phyloP scores from a whole-genome alignment of 2,797 vertebrate species.

The Hafferia zeledoni region DNA sequence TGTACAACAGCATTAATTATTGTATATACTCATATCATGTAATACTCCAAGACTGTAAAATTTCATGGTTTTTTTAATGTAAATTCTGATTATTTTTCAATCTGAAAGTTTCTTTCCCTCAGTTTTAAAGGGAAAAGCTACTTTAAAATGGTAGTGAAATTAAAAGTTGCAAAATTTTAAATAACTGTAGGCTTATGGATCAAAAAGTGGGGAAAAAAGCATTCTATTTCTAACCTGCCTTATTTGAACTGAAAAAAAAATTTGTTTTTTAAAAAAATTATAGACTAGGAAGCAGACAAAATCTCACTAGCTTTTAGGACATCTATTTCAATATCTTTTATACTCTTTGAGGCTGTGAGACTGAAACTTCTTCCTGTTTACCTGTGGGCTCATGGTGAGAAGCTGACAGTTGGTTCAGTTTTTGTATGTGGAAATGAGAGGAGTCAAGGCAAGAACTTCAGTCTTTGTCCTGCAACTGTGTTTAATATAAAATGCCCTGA shows the following conservation, averaged over 20 bases:
- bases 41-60: neutral
- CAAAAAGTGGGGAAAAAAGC: neutral
- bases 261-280: neutral
- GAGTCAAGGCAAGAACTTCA: neutral
- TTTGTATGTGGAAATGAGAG: constrained; percentile 41
- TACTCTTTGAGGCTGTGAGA: neutral
- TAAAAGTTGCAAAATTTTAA: neutral
- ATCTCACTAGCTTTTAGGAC: neutral
- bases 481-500: neutral
- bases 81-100: neutral
- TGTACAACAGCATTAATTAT: neutral
- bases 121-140: neutral
- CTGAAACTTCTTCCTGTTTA: constrained; percentile 62
- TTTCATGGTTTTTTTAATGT: neutral
- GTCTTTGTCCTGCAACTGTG: neutral
- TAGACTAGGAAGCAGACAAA: neutral
- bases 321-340: neutral
- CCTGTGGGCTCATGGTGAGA: constrained; percentile 5
- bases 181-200: neutral
- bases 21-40: neutral
- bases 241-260: neutral
- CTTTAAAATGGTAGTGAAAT: neutral
- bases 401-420: constrained; percentile 37
- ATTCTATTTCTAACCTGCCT: neutral
- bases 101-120: neutral